Evolutionary conservation across 2,888 invertebrate species (phyloP).

Genomic region (Pristionchus exspectatus): DNA sequence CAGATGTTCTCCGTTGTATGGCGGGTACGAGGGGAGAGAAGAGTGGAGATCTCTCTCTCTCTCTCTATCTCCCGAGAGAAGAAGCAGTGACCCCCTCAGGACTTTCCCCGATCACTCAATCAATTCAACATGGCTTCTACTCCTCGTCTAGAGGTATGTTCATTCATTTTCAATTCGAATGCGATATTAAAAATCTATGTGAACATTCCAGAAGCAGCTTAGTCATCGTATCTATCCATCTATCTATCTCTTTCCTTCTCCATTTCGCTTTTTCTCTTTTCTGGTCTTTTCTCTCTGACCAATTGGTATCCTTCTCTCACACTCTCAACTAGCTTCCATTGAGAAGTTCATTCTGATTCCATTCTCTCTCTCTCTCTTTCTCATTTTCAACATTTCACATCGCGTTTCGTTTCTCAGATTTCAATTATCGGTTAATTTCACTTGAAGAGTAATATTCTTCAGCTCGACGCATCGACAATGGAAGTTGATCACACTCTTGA

Average conservation of each 20-base stretch:
- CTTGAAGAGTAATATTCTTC: neutral
- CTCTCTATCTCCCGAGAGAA: neutral
- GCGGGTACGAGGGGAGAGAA: slow-evolving; percentile 3
- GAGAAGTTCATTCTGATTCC: slow-evolving; percentile 38
- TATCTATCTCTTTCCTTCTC: slow-evolving; percentile 24
- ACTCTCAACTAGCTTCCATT: slow-evolving; percentile 43
- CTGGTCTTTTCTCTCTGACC: slow-evolving; percentile 25
- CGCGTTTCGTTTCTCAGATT: neutral
- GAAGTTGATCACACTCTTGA: slow-evolving; percentile 24
- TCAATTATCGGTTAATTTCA: neutral
- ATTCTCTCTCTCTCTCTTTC: neutral
- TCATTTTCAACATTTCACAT: neutral
- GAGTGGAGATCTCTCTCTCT: slow-evolving; percentile 10
- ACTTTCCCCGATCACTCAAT: slow-evolving; percentile 26
- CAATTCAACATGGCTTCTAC: neutral
- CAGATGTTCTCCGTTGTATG: slow-evolving; percentile 50
- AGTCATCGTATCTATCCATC: neutral
- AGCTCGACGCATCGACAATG: slow-evolving; percentile 43
- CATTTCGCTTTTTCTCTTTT: slow-evolving; percentile 10
- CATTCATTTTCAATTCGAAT: neutral
- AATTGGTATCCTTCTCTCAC: slow-evolving; percentile 3
- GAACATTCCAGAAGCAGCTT: slow-evolving; percentile 10
- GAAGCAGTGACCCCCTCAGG: slow-evolving; percentile 43
- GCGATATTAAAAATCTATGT: neutral
- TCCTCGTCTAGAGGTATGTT: slow-evolving; percentile 35